phyloP scores from a whole-genome alignment of 1,140 invertebrate species.

The Apis cerana region DNA sequence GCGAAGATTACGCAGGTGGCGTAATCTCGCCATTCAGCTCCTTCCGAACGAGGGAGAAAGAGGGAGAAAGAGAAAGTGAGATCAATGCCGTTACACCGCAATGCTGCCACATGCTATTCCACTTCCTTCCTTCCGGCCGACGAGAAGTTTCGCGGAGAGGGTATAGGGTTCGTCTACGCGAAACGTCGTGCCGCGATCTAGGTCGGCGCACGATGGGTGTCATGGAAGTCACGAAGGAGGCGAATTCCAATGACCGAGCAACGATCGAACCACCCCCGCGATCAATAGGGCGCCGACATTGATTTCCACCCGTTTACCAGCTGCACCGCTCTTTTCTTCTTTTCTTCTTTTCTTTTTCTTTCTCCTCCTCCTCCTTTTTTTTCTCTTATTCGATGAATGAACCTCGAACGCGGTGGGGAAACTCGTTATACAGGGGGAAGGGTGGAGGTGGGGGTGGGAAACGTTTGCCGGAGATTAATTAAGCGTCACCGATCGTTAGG shows the following conservation, averaged over 20 bases:
- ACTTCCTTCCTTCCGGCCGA: conserved; percentile 46
- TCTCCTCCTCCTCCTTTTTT: neutral
- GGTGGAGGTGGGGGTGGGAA: neutral
- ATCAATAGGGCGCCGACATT: conserved; percentile 29
- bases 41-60: neutral
- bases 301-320: conserved; percentile 27
- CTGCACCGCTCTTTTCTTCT: neutral
- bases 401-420: neutral
- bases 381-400: conserved; percentile 37
- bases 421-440: conserved; percentile 10
- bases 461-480: conserved; percentile 24
- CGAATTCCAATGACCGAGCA: conserved; percentile 8
- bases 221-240: conserved; percentile 45
- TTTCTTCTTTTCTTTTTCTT: too few species aligned
- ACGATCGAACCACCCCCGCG: conserved; percentile 26
- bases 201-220: conserved; percentile 27
- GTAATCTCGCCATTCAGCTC: too few species aligned
- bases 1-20: too few species aligned
- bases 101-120: conserved; percentile 53
- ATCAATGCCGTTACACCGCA: conserved; percentile 60
- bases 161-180: conserved; percentile 38
- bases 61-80: conserved; percentile 26
- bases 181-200: conserved; percentile 38
- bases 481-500: conserved; percentile 33
- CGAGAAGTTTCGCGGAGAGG: conserved; percentile 34